A percentile compares a stretch with the other conserved stretches of the same genome.
Conservation (phyloP, 2,113 vertebrate species). For the Thunnus maccoyii region DNA sequence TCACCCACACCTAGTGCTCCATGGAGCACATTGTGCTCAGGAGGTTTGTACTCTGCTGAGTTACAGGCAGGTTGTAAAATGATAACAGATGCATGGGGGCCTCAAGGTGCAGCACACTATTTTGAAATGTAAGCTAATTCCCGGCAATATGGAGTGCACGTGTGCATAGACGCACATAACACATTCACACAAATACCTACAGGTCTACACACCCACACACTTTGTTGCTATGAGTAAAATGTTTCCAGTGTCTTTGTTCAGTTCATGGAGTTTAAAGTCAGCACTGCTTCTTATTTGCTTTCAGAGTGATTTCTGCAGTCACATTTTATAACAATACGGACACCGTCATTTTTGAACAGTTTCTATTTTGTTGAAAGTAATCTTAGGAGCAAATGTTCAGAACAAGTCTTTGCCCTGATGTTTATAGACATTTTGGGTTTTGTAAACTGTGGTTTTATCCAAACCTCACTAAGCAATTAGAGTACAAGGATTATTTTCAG, state of each 20-base stretch:
- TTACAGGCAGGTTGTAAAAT: slow-evolving; percentile 77
- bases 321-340: background rate
- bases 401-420: background rate
- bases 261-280: background rate
- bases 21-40: slow-evolving; percentile 64
- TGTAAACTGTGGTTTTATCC: background rate
- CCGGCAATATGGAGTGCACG: slow-evolving; percentile 40
- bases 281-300: background rate
- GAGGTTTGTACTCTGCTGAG: slow-evolving; percentile 56
- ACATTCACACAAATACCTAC: background rate
- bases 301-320: slow-evolving; percentile 1
- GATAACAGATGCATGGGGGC: slow-evolving; percentile 68
- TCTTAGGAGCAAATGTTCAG: background rate
- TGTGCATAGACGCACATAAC: background rate
- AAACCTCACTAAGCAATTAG: background rate
- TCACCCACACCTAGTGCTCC: too few relatives aligned
- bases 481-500: background rate
- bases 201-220: background rate
- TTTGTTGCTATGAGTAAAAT: background rate
- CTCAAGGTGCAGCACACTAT: slow-evolving; percentile 58
- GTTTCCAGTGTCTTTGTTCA: slow-evolving; percentile 24
- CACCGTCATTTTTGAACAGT: background rate
- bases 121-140: slow-evolving; percentile 55
- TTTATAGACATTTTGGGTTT: background rate
- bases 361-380: background rate